phyloP scores from a whole-genome alignment of 2,888 invertebrate species.

The Dasysyrphus albostriatus region DNA sequence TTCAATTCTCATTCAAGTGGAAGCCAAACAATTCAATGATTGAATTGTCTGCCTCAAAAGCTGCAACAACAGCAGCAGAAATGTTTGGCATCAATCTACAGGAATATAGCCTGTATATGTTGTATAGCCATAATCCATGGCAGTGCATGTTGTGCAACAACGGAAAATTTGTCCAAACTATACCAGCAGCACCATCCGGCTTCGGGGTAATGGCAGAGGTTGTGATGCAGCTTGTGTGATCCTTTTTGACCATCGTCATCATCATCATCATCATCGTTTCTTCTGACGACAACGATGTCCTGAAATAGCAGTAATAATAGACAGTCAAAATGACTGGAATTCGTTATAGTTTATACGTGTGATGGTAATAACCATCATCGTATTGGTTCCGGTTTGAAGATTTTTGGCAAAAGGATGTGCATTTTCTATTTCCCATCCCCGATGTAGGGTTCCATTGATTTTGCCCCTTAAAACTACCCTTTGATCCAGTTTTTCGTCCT shows the following conservation, averaged over 20 bases:
- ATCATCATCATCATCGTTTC: slow-evolving; percentile 34
- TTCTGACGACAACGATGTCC: slow-evolving; percentile 7
- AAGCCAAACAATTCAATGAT: slow-evolving; percentile 71
- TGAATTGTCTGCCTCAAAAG: slow-evolving; percentile 64
- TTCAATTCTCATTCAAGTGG: slow-evolving; percentile 66
- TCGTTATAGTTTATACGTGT: slow-evolving; percentile 6
- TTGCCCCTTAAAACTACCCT: background rate
- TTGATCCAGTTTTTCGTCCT: slow-evolving; percentile 32
- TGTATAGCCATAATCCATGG: slow-evolving; percentile 31
- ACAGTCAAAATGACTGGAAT: slow-evolving; percentile 53
- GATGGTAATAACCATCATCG: slow-evolving; percentile 66
- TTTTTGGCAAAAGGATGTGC: slow-evolving; percentile 39
- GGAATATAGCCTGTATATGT: background rate
- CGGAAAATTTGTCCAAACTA: slow-evolving; percentile 46
- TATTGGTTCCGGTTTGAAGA: slow-evolving; percentile 58
- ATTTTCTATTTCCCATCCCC: slow-evolving; percentile 17
- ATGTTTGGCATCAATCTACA: slow-evolving; percentile 13
- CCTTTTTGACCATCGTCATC: slow-evolving; percentile 37
- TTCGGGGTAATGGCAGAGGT: background rate
- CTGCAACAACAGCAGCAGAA: slow-evolving; percentile 47
- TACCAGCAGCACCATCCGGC: slow-evolving; percentile 13
- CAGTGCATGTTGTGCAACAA: slow-evolving; percentile 43
- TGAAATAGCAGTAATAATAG: slow-evolving; percentile 65
- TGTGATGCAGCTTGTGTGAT: slow-evolving; percentile 32
- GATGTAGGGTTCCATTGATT: background rate